These are phyloP conservation scores for Lamellibrachia satsuma DNA, from an alignment of 2,888 invertebrate species.

Conservation along the genomic window DNA sequence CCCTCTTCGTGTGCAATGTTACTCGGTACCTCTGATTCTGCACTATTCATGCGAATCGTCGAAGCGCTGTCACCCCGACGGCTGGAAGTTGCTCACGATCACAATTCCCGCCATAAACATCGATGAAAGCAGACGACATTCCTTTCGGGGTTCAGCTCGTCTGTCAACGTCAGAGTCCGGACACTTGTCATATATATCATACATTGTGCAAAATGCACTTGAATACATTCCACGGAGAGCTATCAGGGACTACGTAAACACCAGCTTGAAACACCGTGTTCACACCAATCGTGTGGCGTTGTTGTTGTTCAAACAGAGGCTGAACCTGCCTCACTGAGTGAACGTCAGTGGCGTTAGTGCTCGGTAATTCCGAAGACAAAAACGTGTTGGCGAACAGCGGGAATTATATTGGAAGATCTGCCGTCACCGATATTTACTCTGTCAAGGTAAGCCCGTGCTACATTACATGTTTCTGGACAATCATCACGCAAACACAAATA, in stretches of 20 bases:
- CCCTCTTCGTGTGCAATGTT: no score
- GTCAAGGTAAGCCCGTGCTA: neutral
- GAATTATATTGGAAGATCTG: neutral
- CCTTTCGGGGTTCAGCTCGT: neutral
- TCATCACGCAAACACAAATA: neutral
- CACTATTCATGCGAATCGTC: neutral
- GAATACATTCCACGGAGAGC: neutral
- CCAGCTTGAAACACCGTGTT: neutral
- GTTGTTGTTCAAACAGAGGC: neutral
- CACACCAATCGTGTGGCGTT: neutral
- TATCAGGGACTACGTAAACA: neutral
- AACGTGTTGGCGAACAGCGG: neutral
- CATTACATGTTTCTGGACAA: neutral
- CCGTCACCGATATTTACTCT: neutral
- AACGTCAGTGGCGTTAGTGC: neutral
- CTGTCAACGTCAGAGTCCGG: neutral
- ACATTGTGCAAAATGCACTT: neutral
- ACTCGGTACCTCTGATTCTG: neutral
- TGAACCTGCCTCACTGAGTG: neutral
- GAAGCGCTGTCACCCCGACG: neutral
- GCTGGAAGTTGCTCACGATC: neutral
- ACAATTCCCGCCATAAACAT: neutral
- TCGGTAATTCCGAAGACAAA: neutral
- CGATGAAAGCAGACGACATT: neutral
- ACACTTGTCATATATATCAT: neutral